Percentiles rank a stretch among this genome's conserved stretches.
These are phyloP conservation scores for Daubentonia madagascariensis DNA, from an alignment of 2,113 vertebrate species.

Conservation along the genomic window DNA sequence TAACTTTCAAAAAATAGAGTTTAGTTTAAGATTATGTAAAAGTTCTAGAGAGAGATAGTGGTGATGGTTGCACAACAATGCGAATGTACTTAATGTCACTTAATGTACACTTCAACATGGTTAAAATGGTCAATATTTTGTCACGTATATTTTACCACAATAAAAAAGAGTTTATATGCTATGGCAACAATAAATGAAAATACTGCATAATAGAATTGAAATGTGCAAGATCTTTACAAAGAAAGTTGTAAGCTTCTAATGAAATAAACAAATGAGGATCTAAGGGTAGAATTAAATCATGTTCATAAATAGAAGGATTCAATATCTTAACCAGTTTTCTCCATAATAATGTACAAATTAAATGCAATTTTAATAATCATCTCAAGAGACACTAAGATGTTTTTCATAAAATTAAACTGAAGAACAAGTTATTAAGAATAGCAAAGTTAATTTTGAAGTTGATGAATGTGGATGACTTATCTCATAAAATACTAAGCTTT, in stretches of 20 bases:
- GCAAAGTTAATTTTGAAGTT: neutral
- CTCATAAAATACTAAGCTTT: neutral
- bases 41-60: neutral
- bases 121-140: neutral
- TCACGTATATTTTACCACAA: neutral
- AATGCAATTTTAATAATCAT: neutral
- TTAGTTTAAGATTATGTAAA: neutral
- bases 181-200: neutral
- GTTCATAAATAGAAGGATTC: neutral
- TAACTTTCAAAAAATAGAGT: neutral
- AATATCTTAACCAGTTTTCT: neutral
- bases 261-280: neutral
- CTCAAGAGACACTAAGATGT: neutral
- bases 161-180: neutral
- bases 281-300: neutral
- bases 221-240: neutral
- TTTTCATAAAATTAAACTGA: neutral
- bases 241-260: neutral
- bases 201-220: neutral
- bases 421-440: neutral
- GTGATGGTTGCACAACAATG: neutral
- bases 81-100: neutral
- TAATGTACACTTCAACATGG: neutral
- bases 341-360: neutral
- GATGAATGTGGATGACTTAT: neutral